phyloP scores from a whole-genome alignment of 30 jellyfish, hydroid and myxozoan genomes.

The Hydra vulgaris region DNA sequence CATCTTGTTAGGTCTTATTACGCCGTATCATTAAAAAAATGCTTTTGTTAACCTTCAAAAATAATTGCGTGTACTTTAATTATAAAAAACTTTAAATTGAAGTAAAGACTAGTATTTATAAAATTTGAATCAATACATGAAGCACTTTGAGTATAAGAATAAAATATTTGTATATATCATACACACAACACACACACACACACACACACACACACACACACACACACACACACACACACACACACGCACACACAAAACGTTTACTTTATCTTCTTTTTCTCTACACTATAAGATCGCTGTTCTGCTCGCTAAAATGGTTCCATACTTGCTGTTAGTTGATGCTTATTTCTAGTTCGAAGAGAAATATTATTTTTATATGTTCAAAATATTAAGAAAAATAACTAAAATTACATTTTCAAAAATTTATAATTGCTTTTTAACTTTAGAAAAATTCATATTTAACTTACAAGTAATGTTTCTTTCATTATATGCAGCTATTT shows the following conservation, averaged over 20 bases:
- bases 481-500: background rate
- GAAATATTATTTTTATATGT: background rate
- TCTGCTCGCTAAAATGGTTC: background rate
- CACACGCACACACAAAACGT: background rate
- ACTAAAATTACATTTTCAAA: background rate
- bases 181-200: background rate
- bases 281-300: background rate
- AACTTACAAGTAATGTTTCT: background rate
- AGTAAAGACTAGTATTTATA: too few relatives aligned
- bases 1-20: background rate
- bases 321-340: background rate
- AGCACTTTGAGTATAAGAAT: background rate
- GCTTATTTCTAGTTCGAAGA: background rate
- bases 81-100: too few relatives aligned
- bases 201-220: background rate
- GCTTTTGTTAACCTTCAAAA: too few relatives aligned
- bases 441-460: background rate
- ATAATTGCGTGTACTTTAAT: too few relatives aligned
- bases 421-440: too few relatives aligned
- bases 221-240: background rate
- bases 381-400: background rate
- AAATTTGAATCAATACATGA: background rate
- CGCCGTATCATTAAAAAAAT: background rate
- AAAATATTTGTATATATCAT: background rate
- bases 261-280: background rate